Evolutionary conservation across 2,797 vertebrate species (phyloP).

Genomic region (Cossypha heuglini): DNA sequence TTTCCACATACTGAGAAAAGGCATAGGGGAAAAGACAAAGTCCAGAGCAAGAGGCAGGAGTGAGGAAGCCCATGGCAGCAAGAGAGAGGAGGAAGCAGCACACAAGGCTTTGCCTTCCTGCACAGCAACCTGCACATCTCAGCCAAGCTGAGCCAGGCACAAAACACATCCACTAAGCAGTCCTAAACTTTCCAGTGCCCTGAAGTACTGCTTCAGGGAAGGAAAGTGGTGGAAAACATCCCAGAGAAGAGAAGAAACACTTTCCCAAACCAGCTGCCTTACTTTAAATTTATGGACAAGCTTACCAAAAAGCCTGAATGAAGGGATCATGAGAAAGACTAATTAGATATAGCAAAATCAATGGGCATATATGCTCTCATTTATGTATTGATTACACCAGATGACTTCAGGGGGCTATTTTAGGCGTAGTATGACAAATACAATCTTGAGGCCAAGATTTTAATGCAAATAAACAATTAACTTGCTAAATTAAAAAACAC

Average conservation of each 20-base stretch:
- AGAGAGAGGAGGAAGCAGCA: neutral
- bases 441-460: neutral
- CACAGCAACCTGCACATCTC: neutral
- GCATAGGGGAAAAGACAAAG: neutral
- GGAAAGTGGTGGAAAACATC: neutral
- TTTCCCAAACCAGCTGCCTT: neutral
- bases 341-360: neutral
- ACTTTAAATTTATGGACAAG: neutral
- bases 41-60: neutral
- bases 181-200: neutral
- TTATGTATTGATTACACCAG: neutral
- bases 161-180: neutral
- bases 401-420: neutral
- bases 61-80: neutral
- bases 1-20: neutral
- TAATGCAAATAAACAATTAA: neutral
- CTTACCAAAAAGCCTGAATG: neutral
- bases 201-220: neutral
- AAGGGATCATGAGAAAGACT: neutral
- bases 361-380: neutral
- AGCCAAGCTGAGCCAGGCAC: neutral
- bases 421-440: neutral
- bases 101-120: neutral
- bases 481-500: neutral
- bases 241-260: neutral